Base-by-base conservation (phyloP, 2,113 vertebrate species). In the Acrocephalus kingi region DNA sequence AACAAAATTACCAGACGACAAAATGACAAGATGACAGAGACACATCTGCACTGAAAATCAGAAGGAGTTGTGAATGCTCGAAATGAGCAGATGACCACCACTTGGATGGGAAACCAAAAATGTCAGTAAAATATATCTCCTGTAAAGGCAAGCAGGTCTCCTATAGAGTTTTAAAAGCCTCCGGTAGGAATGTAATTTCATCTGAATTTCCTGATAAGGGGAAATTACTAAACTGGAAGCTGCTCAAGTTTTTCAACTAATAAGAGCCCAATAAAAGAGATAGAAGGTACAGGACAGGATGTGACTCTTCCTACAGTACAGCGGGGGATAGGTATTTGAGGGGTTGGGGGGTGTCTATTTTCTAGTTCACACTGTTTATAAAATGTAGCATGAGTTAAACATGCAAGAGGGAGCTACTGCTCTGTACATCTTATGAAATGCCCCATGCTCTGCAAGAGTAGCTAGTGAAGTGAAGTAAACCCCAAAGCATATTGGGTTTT, bases 151-250 rank as follows among this genome's bases (percentile, higher is more conserved):
- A 86, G 25, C 37, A 92, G 68, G 64, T 63, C 68, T 88, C 75
- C 62, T 45, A 10, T 86, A 49, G 37, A 81, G 72, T 64, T 93
- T 87, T 96, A 92, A 96, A 96, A 94, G 92, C 96, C 92, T 96
- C 94, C 23, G 49, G 79, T 81, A 77, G 73, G 73, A 93, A 90
- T 93, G 73, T 93, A 96, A 97, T 97, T 96, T 94, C 64, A 94
- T 95, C 92, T 92, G 85, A 93, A 88, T 88, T 94, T 96, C 87
- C 93, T 94, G 93, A 96, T 97, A 94, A 96, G 79, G n/a, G 90
- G 76, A 96, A 97, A 97, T 96, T 39, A 86, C 90, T 96, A 45
- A 95, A 78, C 94, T 96, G 96, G 93, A 97, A 96, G 76, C 94
- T 6, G 3, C 68, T 96, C 90, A 95, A 94, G n/a, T 90, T 95